These are phyloP conservation scores for Esox masquinongy DNA, from an alignment of 2,797 vertebrate species.

Conservation along the genomic window DNA sequence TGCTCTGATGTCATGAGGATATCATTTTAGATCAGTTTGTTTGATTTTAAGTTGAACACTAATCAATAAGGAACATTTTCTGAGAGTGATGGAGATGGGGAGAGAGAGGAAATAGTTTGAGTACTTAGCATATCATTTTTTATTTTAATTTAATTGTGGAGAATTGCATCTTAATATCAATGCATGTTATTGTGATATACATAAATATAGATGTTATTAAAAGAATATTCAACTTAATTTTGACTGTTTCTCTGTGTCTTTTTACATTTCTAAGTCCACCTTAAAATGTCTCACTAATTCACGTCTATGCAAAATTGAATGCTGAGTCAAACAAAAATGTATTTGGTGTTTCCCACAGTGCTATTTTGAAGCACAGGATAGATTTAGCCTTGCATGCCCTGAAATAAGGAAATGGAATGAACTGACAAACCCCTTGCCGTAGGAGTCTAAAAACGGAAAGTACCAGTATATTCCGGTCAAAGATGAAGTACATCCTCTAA, in stretches of 20 bases:
- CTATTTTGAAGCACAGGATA: conserved; percentile 7
- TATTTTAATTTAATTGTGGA: not conserved
- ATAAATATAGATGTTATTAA: no score
- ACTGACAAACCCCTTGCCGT: conserved; percentile 30
- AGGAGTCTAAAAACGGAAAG: conserved; percentile 12
- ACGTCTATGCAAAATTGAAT: not conserved
- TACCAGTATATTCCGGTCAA: conserved; percentile 45
- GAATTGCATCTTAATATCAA: not conserved
- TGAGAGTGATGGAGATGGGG: not conserved
- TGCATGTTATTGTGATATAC: not conserved
- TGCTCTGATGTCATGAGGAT: not conserved
- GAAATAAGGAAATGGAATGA: conserved; percentile 60
- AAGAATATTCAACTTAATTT: not conserved
- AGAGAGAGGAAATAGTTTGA: not conserved
- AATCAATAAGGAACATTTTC: not conserved
- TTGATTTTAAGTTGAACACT: no score
- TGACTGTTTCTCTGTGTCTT: no score
- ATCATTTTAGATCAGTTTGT: not conserved
- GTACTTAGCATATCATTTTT: not conserved
- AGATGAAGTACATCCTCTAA: not conserved
- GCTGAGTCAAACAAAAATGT: not conserved
- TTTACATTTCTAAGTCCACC: no score
- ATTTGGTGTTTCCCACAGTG: not conserved
- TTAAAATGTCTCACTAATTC: not conserved
- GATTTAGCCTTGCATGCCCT: conserved; percentile 6